Conservation (phyloP, 1,140 invertebrate genomes). For the Drosophila orena region DNA sequence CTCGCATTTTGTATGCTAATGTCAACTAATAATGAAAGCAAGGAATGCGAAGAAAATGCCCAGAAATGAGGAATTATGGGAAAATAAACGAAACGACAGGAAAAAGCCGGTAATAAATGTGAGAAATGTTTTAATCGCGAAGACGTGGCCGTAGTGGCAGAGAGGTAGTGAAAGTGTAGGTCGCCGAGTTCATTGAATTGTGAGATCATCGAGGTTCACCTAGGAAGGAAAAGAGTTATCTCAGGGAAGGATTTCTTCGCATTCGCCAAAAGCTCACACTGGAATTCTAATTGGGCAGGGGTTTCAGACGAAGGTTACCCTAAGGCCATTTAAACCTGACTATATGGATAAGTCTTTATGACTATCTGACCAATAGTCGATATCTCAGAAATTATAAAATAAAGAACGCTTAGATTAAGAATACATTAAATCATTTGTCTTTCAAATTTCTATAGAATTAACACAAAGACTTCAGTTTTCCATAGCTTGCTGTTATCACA, state of each 20-base stretch:
- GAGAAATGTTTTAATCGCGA: slow-evolving; percentile 40
- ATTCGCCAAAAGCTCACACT: slow-evolving; percentile 3
- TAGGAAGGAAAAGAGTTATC: slow-evolving; percentile 1
- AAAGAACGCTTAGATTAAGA: too few species aligned
- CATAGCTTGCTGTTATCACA: not conserved
- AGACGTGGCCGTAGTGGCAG: slow-evolving; percentile 10
- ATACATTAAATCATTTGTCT: too few species aligned
- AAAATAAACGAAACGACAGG: slow-evolving; percentile 36
- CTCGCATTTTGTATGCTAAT: slow-evolving; percentile 58
- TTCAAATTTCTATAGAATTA: too few species aligned
- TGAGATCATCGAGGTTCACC: slow-evolving; percentile 37
- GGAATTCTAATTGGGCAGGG: not conserved
- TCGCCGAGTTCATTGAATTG: slow-evolving; percentile 47
- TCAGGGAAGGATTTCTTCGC: not conserved
- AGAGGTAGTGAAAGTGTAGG: slow-evolving; percentile 55
- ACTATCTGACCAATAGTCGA: too few species aligned
- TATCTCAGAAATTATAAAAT: too few species aligned
- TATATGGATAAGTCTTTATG: too few species aligned
- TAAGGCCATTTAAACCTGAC: too few species aligned
- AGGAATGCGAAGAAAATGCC: slow-evolving; percentile 32
- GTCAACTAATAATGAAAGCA: slow-evolving; percentile 53
- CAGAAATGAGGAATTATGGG: slow-evolving; percentile 46
- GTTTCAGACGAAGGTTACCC: not conserved
- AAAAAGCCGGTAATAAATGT: slow-evolving; percentile 51
- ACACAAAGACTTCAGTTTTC: not conserved